Base-by-base conservation (phyloP, 2,888 invertebrate genomes). In the Caenorhabditis doughertyi region DNA sequence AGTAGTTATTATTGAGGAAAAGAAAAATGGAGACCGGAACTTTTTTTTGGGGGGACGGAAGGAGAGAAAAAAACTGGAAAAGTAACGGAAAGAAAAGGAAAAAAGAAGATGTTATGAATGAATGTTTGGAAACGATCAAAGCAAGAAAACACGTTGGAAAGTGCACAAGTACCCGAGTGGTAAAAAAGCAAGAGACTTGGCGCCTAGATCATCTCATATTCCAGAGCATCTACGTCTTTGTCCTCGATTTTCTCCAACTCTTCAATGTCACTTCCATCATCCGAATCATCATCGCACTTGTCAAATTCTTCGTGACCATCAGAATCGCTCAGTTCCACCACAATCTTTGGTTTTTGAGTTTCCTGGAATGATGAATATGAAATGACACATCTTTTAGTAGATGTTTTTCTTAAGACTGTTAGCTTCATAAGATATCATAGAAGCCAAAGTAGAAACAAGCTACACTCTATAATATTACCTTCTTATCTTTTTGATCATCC, bases 241-340 rank as follows among this genome's bases (percentile, higher is more conserved):
- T 76, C 76, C 58, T 76, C 76, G 44, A 76, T 76, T 39, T 68
- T 68, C 68, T 76, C 76, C 76, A 76, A 56, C 76, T 76, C 76
- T 42, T 76, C 76, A 11, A 76, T 76, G 68, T 76, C 76, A 27
- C 76, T 76, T 58, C 67, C 76, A 18, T 74, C 67, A 27, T 73
- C 62, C 5, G 51, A 39, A 53, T 73, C 71, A 11, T 32, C 53
- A 9, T 68, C 71, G 21, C 58, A 58, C 35, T 71, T 71, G 58
- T 71, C 73, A 23, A 73, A 73, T 32, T 73, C 73, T 11, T 73
- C 73, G 11, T 72, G 60, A 32, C 56, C 29, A 5, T 71, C 71
- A 2, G 58, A 49, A 18, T 72, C 72, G 16, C 44, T 64, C 2
- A 25, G 29, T 3, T 64, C 73, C 9, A 51, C 72, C 1, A 62